Evolutionary conservation across 1,140 invertebrate species (phyloP).

Genomic region (Ips typographus): DNA sequence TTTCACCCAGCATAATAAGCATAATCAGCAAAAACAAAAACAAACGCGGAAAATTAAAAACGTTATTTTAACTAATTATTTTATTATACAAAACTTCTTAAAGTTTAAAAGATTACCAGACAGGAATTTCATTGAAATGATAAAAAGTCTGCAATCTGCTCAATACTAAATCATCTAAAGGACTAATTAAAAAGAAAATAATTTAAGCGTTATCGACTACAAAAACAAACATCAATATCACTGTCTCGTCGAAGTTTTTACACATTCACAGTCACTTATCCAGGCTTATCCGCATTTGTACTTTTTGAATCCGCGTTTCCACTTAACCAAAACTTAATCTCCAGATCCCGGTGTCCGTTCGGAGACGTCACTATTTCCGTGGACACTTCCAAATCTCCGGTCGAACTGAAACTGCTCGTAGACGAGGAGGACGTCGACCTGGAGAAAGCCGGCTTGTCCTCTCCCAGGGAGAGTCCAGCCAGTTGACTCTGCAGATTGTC

Average conservation of each 20-base stretch:
- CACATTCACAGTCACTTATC: conserved; percentile 5
- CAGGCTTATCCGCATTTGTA: conserved; percentile 13
- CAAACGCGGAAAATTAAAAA: neutral
- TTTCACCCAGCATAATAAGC: conserved; percentile 16
- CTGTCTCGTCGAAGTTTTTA: neutral
- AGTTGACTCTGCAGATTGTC: conserved; percentile 33
- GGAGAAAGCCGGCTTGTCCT: conserved; percentile 32
- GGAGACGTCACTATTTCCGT: conserved; percentile 76
- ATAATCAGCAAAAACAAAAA: conserved; percentile 12
- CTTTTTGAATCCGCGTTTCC: conserved; percentile 21
- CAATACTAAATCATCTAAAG: neutral
- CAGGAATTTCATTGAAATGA: conserved; percentile 7
- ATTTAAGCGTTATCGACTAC: neutral
- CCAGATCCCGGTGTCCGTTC: conserved; percentile 73
- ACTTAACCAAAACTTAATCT: conserved; percentile 69
- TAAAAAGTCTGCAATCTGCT: conserved; percentile 1
- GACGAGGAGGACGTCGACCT: conserved; percentile 30
- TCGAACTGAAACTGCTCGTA: conserved; percentile 48
- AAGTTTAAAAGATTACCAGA: neutral
- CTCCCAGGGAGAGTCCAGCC: conserved; percentile 37
- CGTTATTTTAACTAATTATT: conserved; percentile 1
- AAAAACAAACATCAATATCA: neutral
- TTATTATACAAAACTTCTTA: conserved; percentile 13
- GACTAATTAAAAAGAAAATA: neutral
- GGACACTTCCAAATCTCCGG: conserved; percentile 64